Evolutionary conservation across 2,888 invertebrate species (phyloP).

Genomic region (Troilus luridus): DNA sequence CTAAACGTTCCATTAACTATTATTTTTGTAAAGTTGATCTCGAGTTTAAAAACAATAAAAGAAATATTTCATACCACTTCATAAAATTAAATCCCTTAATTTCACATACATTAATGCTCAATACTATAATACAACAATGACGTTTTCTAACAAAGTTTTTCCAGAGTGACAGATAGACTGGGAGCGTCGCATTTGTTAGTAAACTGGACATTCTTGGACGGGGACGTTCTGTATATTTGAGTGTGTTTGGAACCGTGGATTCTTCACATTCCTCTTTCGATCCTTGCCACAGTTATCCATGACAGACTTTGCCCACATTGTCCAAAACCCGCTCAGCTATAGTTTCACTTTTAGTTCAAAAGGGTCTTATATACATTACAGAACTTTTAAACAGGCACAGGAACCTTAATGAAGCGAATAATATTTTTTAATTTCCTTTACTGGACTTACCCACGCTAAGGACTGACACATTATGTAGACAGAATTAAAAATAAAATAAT

Average conservation of each 20-base stretch:
- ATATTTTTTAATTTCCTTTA: too few relatives aligned
- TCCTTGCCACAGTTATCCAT: neutral
- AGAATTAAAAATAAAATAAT: too few relatives aligned
- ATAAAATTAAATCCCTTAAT: too few relatives aligned
- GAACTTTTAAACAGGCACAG: neutral
- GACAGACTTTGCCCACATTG: slow-evolving; percentile 1
- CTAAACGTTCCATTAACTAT: too few relatives aligned
- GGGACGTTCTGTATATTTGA: neutral
- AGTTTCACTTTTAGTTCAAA: neutral
- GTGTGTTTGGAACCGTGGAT: neutral
- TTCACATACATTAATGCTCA: too few relatives aligned
- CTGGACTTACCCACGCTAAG: too few relatives aligned
- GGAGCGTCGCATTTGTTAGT: slow-evolving; percentile 1
- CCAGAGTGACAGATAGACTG: neutral
- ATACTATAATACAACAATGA: neutral
- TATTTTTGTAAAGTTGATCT: too few relatives aligned
- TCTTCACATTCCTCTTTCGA: neutral
- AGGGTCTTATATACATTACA: neutral
- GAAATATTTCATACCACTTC: too few relatives aligned
- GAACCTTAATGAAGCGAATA: too few relatives aligned
- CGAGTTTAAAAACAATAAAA: too few relatives aligned
- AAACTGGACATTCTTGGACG: slow-evolving; percentile 6
- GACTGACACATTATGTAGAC: too few relatives aligned
- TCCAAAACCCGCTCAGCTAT: neutral
- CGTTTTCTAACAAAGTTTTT: neutral